phyloP scores from a whole-genome alignment of 2,797 vertebrate genomes.

The Decapterus maruadsi region DNA sequence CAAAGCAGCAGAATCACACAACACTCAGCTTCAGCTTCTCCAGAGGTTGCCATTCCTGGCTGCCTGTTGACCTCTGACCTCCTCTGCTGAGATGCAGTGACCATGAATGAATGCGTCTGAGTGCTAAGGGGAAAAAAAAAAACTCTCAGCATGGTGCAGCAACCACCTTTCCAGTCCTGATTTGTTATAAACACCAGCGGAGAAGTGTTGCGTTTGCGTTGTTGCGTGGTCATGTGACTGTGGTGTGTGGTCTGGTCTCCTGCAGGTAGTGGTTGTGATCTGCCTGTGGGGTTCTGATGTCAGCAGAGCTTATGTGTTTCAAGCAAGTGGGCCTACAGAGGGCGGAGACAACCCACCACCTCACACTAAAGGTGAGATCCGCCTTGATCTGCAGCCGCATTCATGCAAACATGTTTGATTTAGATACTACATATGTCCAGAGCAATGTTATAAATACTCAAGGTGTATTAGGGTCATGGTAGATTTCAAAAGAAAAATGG shows the following conservation, averaged over 20 bases:
- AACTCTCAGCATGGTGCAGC: not conserved
- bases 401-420: no score
- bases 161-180: not conserved
- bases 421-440: no score
- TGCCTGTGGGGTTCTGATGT: constrained; percentile 59
- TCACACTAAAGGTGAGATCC: constrained; percentile 73
- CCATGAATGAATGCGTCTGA: not conserved
- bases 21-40: constrained; percentile 2
- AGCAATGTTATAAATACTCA: no score
- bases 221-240: not conserved
- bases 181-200: not conserved
- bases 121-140: not conserved
- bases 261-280: constrained; percentile 64
- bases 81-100: not conserved
- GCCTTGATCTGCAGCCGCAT: no score
- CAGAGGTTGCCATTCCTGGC: not conserved
- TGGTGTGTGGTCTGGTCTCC: not conserved
- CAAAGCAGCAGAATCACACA: constrained; percentile 5
- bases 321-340: constrained; percentile 78
- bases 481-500: no score
- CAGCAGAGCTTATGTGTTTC: constrained; percentile 79
- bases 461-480: no score
- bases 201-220: no score
- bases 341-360: constrained; percentile 66
- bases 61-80: constrained; percentile 35